Evolutionary conservation across 2,113 vertebrate species (phyloP), one percentile per base, ranked within the genome.

Genomic region (Alectura lathami): DNA sequence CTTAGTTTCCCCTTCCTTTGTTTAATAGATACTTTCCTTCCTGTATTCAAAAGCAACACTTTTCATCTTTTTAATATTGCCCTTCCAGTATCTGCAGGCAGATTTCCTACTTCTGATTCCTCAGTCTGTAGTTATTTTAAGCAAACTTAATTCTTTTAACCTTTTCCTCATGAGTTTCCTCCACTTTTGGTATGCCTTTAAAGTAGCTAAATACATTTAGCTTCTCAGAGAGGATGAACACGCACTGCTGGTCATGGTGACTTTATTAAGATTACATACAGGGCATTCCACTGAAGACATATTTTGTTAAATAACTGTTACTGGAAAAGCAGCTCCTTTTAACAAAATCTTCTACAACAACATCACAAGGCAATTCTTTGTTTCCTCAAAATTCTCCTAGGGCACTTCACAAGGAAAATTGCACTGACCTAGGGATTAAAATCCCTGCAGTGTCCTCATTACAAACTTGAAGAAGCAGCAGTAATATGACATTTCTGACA

Each of bases 191-290:
- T 77, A 34, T 70, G 50, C 62, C 70, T 84, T 76, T 43, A 47
- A 83, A 77, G 54, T 26, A 77, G 47, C 74, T 82, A 36, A 88
- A 75, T 70, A 24, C n/a, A 68, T 86, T 34, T n/a, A 79, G 70
- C 66, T 79, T 82, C 77, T 82, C 69, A 67, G 63, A 40, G 48
- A 80, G 59, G 56, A 76, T 86, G 36, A 51, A n/a, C 12, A 14
- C 72, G 60, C 69, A 73, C 20, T 8, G 1, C 47, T 91, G 73
- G 45, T 75, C 74, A 64, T 43, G 57, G 84, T 70, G 89, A 85
- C 91, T 94, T 95, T 91, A 86, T 89, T 82, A 93, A 84, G 79
- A 83, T 78, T 73, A 92, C 69, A 81, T 70, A 88, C 95, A 95
- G 75, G 51, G 43, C 80, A 95, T 95, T 94, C 57, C 54, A 94